Evolutionary conservation across 2,113 vertebrate species (phyloP), one percentile per base, ranked within the genome.

Genomic region (Rana temporaria): DNA sequence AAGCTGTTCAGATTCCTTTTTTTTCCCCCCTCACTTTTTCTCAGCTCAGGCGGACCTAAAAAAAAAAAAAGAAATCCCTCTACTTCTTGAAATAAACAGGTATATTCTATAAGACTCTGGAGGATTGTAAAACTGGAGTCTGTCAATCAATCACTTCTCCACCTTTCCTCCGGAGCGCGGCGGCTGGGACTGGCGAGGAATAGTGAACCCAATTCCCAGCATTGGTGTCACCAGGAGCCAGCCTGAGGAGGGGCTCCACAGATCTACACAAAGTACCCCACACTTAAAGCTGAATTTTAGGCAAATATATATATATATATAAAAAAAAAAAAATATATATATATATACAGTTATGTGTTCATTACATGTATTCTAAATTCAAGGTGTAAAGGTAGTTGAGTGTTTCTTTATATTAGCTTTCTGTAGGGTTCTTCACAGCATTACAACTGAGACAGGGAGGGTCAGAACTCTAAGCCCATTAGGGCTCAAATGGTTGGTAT

Each of bases 11-110:
- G 74, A 84, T 85, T 87, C 87, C 75, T 88, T 85, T 85, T 77
- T 82, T 89, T 87, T 38, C 3, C 6, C 32, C 6, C 32, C 82
- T 12, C 14, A 2, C 84, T 69, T 67, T 75, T 81, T 85, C 79
- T 88, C 0, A 63, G 34, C 72, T 4, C 55, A 85, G 82, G 64
- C 85, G 78, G 65, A 71, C 3, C 75, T 84, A 19, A 20, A 84
- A 83, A 63, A 84, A 85, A 63, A 24, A 85, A 84, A 63, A 84
- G 85, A 63, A 24, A 85, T 87, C 87, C 84, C 18, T 79, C 85
- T 38, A 82, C 85, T 85, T 89, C 85, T 89, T 77, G 81, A 88
- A 89, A 88, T 85, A 87, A 89, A 80, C 78, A 89, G 87, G 74
- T 90, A 82, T 57, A 67, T 85, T 83, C 84, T 74, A 75, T n/a